phyloP scores from a whole-genome alignment of 2,888 invertebrate genomes.

The Polietes domitor region DNA sequence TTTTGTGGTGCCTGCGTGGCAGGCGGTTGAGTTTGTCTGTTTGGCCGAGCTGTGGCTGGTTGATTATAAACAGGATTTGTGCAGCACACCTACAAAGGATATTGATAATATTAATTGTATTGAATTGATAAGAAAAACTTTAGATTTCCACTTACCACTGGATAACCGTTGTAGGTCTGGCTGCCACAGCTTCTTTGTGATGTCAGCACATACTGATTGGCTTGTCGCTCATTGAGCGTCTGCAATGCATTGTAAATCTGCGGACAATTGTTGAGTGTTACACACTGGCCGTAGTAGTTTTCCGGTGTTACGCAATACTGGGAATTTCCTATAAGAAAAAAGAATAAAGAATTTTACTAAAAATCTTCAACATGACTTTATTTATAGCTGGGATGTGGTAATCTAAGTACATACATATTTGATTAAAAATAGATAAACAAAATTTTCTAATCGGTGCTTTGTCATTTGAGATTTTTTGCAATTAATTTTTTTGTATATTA shows the following conservation, averaged over 20 bases:
- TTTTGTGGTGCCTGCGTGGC: slow-evolving; percentile 63
- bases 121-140: not conserved
- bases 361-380: no score
- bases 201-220: slow-evolving; percentile 74
- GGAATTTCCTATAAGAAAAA: slow-evolving; percentile 30
- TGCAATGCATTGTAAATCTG: slow-evolving; percentile 75
- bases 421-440: no score
- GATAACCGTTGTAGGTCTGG: slow-evolving; percentile 75
- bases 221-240: slow-evolving; percentile 70
- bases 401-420: no score
- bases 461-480: no score
- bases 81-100: slow-evolving; percentile 75
- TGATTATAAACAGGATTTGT: slow-evolving; percentile 69
- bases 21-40: slow-evolving; percentile 45
- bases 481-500: no score
- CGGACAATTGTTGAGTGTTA: slow-evolving; percentile 75
- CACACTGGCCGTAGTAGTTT: slow-evolving; percentile 77
- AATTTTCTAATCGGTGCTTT: no score
- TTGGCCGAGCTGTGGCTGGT: slow-evolving; percentile 18
- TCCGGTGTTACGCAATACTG: slow-evolving; percentile 77
- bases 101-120: not conserved
- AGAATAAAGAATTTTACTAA: no score
- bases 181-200: slow-evolving; percentile 77
- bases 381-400: no score
- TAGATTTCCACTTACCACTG: slow-evolving; percentile 74